A percentile compares a stretch with the other conserved stretches of the same genome.
Evolutionary conservation across 2,888 invertebrate species (phyloP).

Genomic region (Gandaritis pyraliata): DNA sequence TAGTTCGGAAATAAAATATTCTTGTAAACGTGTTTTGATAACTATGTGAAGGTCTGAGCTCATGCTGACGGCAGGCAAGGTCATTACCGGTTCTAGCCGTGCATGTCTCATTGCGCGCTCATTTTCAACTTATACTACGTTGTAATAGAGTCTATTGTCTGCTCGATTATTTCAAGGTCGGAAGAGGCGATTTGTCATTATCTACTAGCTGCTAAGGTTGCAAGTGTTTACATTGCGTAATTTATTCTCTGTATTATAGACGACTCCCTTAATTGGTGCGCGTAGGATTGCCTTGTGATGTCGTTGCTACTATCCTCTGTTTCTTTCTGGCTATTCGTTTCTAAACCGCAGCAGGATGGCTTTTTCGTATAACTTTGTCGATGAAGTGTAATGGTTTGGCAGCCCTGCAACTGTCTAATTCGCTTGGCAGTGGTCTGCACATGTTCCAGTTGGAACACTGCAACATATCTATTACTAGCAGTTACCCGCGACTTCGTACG

Average conservation of each 20-base stretch:
- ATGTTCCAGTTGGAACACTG: slow-evolving; percentile 15
- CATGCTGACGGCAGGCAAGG: slow-evolving; percentile 66
- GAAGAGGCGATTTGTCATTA: slow-evolving; percentile 56
- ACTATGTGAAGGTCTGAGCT: slow-evolving; percentile 63
- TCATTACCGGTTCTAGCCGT: slow-evolving; percentile 58
- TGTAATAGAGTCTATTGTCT: slow-evolving; percentile 55
- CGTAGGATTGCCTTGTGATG: slow-evolving; percentile 24
- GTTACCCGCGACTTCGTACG: no score
- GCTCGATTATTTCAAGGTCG: slow-evolving; percentile 56
- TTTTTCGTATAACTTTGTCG: slow-evolving; percentile 19
- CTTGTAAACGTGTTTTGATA: slow-evolving; percentile 46
- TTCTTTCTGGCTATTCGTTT: not conserved
- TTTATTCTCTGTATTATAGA: slow-evolving; percentile 24
- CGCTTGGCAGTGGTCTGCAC: slow-evolving; percentile 29
- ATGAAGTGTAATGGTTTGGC: slow-evolving; percentile 36
- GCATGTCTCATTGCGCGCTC: slow-evolving; percentile 20
- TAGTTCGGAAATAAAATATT: slow-evolving; percentile 36
- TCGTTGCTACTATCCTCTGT: not conserved
- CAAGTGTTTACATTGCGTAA: slow-evolving; percentile 54
- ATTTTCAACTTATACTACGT: slow-evolving; percentile 47
- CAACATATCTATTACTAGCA: slow-evolving; percentile 8
- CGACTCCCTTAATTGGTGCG: slow-evolving; percentile 37
- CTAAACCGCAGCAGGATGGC: slow-evolving; percentile 1
- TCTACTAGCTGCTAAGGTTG: slow-evolving; percentile 47
- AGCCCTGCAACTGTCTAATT: slow-evolving; percentile 27